Evolutionary conservation across 2,888 invertebrate species (phyloP), one percentile per base, ranked within the genome.

Genomic region (Sarcophaga caerulescens): DNA sequence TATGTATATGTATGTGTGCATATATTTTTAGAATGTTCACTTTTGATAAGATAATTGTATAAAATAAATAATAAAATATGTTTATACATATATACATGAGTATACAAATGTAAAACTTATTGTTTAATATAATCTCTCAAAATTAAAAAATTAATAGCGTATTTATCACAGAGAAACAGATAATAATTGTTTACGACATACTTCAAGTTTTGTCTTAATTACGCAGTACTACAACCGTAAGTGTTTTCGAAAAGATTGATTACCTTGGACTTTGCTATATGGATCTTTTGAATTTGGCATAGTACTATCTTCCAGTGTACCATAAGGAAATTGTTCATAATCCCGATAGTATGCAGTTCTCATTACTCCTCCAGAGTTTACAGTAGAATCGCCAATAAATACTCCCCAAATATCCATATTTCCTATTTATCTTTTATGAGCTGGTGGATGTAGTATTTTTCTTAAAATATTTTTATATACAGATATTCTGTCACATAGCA

Each of bases 351-450:
- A 92, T 19, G 93, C 90, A 73, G 90, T 92, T 78, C 94, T 91
- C 89, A 94, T 92, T 47, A 94, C 93, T 25, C 94, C 94, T 25
- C 94, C 91, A 89, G 94, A 94, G 19, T 94, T 92, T 89, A 94
- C 88, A 63, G 90, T 91, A 60, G 94, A 93, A 89, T 95, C 94
- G 63, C 94, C 94, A 89, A 94, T 92, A 90, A 94, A 95, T 85
- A 94, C 92, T 63, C 92, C 92, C 89, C 92, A 93, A 78, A 94
- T 93, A 92, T 95, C 95, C 95, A 95, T 94, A 63, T 85, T 89
- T 84, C 44, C 80, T 47, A 6, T 52, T 52, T 17, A 35, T 19
- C 19, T 76, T 68, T 47, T 78, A 77, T 57, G 60, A 69, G 71
- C 44, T 62, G 71, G 81, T 70, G 62, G 35, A 52, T 17, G 52